Conservation (phyloP, 2,113 vertebrate species). For the Malurus alboscapulatus region DNA sequence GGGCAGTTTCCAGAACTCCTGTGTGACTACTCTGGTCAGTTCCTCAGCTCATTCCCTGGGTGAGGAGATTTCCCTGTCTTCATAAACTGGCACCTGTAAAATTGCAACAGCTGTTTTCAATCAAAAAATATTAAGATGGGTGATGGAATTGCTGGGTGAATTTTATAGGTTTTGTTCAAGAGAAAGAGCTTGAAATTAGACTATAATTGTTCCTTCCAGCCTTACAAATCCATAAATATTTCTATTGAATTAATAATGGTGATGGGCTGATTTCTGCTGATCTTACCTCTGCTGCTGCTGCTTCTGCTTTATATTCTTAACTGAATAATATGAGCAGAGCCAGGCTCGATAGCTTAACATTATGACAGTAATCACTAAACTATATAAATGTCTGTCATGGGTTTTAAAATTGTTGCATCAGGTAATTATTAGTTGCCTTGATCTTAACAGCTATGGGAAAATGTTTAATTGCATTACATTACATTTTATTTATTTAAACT, state of each 20-base stretch:
- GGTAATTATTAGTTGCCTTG: conserved; percentile 58
- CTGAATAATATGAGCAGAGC: conserved; percentile 26
- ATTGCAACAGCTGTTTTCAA: neutral
- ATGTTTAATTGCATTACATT: conserved; percentile 62
- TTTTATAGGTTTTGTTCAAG: neutral
- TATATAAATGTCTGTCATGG: neutral
- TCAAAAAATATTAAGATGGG: neutral
- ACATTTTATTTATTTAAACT: conserved; percentile 64
- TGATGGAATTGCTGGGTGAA: neutral
- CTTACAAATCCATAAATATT: conserved; percentile 28
- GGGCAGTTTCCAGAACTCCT: neutral
- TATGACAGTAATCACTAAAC: conserved; percentile 45
- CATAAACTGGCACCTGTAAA: neutral
- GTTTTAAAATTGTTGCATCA: conserved; percentile 41
- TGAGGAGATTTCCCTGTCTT: neutral
- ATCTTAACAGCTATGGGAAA: conserved; percentile 58
- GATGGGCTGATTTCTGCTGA: conserved; percentile 17
- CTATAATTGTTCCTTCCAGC: neutral
- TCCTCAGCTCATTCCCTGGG: neutral
- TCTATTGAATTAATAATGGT: conserved; percentile 43
- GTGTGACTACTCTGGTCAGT: neutral
- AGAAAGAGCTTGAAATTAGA: neutral
- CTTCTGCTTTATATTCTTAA: neutral
- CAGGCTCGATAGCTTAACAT: conserved; percentile 17
- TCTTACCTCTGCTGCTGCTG: conserved; percentile 10